Conservation (phyloP, 64 coral and sea anemone species). For the Cladopsammia gracilis region DNA sequence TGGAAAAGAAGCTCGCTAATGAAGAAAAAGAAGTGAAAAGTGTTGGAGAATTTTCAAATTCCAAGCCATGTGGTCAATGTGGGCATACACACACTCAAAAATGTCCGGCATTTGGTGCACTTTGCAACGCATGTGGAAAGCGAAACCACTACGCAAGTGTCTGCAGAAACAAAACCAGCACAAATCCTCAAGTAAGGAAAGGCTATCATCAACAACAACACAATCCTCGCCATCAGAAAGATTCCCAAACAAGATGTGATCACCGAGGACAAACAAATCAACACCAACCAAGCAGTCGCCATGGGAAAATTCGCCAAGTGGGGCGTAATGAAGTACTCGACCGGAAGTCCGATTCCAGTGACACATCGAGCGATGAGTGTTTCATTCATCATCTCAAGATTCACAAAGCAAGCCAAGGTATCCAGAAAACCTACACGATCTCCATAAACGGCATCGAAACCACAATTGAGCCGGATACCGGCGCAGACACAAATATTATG, state of each 20-base stretch:
- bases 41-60: slow-evolving; percentile 19
- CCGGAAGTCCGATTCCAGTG: slow-evolving; percentile 49
- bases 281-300: not conserved
- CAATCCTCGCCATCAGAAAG: not conserved
- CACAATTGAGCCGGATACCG: not conserved
- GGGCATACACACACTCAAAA: slow-evolving; percentile 32
- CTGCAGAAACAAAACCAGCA: slow-evolving; percentile 62
- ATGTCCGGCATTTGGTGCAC: slow-evolving; percentile 46
- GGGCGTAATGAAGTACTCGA: slow-evolving; percentile 45
- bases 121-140: slow-evolving; percentile 65
- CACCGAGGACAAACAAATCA: not conserved
- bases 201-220: slow-evolving; percentile 12
- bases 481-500: slow-evolving; percentile 1
- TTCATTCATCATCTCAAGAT: slow-evolving; percentile 68
- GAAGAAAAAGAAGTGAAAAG: slow-evolving; percentile 36
- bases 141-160: slow-evolving; percentile 60
- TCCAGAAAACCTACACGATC: slow-evolving; percentile 68
- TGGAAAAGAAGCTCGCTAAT: slow-evolving; percentile 64
- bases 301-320: slow-evolving; percentile 31
- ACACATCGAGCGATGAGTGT: slow-evolving; percentile 57
- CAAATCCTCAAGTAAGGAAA: slow-evolving; percentile 21
- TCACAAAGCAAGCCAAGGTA: slow-evolving; percentile 68
- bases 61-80: slow-evolving; percentile 42
- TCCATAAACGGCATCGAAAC: slow-evolving; percentile 33
- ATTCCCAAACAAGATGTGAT: not conserved